Evolutionary conservation across 2,797 vertebrate genomes (phyloP).

Genomic region (Nasua narica): DNA sequence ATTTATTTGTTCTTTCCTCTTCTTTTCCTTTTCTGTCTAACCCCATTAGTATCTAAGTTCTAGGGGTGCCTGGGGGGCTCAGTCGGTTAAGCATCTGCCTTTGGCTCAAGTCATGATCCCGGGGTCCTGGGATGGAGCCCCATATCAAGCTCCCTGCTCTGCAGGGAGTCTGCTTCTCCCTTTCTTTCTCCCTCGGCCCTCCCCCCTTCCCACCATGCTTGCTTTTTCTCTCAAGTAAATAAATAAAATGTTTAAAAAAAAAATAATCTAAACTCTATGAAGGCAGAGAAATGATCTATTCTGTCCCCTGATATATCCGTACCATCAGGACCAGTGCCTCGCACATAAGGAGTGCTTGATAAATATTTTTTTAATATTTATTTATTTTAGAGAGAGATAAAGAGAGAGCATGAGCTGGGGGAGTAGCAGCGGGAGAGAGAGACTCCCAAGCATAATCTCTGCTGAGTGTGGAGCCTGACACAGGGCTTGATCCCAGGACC

Average conservation of each 20-base stretch:
- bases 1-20: not conserved
- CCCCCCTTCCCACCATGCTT: too few relatives aligned
- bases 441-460: not conserved
- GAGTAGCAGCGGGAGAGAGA: not conserved
- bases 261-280: not conserved
- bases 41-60: not conserved
- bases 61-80: not conserved
- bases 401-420: not conserved
- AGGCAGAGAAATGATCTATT: not conserved
- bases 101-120: not conserved
- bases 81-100: not conserved
- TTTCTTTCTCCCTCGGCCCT: not conserved
- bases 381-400: not conserved
- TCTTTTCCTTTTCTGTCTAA: not conserved
- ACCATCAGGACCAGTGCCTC: not conserved
- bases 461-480: fast-evolving
- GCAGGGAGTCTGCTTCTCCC: not conserved
- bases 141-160: too few relatives aligned
- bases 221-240: not conserved
- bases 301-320: not conserved
- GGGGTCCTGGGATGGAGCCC: too few relatives aligned
- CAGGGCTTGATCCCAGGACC: not conserved
- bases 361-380: not conserved
- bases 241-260: not conserved
- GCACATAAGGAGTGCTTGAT: not conserved